Evolutionary conservation across 2,797 vertebrate genomes (phyloP), one percentile per base, ranked within the genome.

Genomic region (Caiman crocodilus): DNA sequence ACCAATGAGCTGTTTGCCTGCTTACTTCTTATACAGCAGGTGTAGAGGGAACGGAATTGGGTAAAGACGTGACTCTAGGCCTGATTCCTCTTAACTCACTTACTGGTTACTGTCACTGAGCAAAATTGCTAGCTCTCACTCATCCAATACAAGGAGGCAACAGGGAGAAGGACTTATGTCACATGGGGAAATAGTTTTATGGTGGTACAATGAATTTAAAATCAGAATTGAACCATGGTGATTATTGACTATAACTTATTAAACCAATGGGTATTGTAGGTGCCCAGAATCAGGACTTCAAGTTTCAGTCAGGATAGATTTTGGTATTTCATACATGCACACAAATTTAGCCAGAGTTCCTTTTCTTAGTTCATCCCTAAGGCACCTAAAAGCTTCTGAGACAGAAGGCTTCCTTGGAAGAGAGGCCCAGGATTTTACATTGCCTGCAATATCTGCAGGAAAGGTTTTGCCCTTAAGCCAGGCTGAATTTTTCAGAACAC

Each of bases 341-440:
- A 90, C 67, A 88, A 77, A 25, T 74, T 85, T 80, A 91, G 30
- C 23, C 30, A 59, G 6, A 55, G 10, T 76, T 91, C 55, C 17
- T 92, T 35, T 21, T 81, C 65, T 88, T 18, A 82, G 1, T 26
- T 87, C 84, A 65, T 78, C 21, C 55, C 75, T 79, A 25, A 69
- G 67, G 42, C 21, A 56, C 60, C 60, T 90, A 82, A 73, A 8
- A 87, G 55, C 79, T 94, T 89, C 67, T 89, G 35, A 82, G 58
- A 73, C 32, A 85, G 80, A 93, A 89, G 58, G 3, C 32, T 80
- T 91, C 42, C 77, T 91, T 78, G 56, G 76, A 93, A 89, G 32
- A 92, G 79, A 5, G 35, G 32, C 20, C 14, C 35, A 59, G n/a
- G 57, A 18, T 90, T 91, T 96, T 84, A 69, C n/a, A 21, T 5